A percentile compares a stretch with the other conserved stretches of the same genome.
phyloP scores from a whole-genome alignment of 2,888 invertebrate species.

The Gastracanthus pulcherrimus region DNA sequence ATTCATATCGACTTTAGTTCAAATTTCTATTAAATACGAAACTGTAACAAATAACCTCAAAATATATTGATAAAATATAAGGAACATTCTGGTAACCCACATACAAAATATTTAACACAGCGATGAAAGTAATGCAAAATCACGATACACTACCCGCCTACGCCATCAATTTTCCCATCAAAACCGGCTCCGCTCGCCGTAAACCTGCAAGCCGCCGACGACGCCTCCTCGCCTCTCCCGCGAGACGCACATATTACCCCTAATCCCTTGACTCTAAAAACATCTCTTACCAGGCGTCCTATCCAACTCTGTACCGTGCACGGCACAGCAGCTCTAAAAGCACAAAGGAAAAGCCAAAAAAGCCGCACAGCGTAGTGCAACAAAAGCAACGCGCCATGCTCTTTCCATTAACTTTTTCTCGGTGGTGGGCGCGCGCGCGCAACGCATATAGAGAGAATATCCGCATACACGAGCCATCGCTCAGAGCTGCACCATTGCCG shows the following conservation, averaged over 20 bases:
- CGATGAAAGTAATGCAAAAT: conserved; percentile 2
- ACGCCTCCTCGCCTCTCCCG: background rate
- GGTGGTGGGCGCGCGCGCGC: background rate
- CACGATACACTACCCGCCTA: background rate
- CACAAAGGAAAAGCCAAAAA: background rate
- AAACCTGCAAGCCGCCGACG: background rate
- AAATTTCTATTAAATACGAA: no score
- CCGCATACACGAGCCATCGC: background rate
- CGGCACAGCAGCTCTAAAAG: background rate
- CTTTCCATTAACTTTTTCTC: conserved; percentile 49
- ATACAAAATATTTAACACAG: background rate
- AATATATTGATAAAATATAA: no score
- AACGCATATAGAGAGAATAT: background rate
- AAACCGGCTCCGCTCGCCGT: conserved; percentile 1
- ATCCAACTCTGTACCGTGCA: background rate
- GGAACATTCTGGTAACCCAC: no score
- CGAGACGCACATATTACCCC: background rate
- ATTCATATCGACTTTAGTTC: no score
- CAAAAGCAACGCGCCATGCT: background rate
- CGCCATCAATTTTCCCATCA: conserved; percentile 7
- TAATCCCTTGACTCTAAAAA: background rate
- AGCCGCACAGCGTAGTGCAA: background rate
- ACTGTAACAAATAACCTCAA: no score
- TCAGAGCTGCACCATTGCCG: background rate
- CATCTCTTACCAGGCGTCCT: background rate